Percentiles rank a stretch among this genome's conserved stretches.
Evolutionary conservation across 2,888 invertebrate genomes (phyloP).

Genomic region (Chloroclysta siterata): DNA sequence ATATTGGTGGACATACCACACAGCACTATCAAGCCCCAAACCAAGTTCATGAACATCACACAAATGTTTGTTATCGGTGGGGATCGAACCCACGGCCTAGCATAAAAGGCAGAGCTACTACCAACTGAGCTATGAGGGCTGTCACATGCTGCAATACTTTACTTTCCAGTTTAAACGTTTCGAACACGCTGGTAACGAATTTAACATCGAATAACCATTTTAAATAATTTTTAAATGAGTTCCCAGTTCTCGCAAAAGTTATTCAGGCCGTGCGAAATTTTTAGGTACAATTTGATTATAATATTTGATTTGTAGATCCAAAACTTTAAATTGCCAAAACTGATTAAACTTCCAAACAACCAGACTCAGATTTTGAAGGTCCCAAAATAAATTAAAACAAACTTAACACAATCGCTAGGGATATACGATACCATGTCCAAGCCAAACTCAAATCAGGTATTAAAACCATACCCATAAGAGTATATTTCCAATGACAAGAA

Average conservation of each 20-base stretch:
- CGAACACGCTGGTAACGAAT: too few relatives aligned
- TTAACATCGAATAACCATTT: too few relatives aligned
- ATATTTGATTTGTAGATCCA: slow-evolving; percentile 28
- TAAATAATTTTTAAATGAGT: too few relatives aligned
- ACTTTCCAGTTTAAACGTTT: background rate
- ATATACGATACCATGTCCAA: slow-evolving; percentile 48
- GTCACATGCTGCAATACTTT: too few relatives aligned
- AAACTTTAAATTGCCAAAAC: slow-evolving; percentile 41
- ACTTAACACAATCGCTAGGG: slow-evolving; percentile 62
- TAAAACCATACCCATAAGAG: slow-evolving; percentile 49
- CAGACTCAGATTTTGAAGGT: slow-evolving; percentile 59
- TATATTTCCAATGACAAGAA: slow-evolving; percentile 53
- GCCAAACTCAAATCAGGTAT: slow-evolving; percentile 42
- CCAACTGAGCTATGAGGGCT: too few relatives aligned
- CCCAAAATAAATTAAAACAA: slow-evolving; percentile 73
- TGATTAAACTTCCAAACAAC: slow-evolving; percentile 51
- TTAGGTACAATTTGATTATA: slow-evolving; percentile 7
- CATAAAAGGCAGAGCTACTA: too few relatives aligned
- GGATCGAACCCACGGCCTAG: too few relatives aligned
- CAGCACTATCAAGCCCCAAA: too few relatives aligned
- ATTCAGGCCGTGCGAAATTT: background rate
- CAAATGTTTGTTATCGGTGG: too few relatives aligned
- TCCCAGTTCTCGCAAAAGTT: too few relatives aligned
- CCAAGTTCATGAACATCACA: too few relatives aligned
- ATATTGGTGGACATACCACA: too few relatives aligned